Base-by-base conservation (phyloP, 2,888 invertebrate species). In the Malachius bipustulatus region DNA sequence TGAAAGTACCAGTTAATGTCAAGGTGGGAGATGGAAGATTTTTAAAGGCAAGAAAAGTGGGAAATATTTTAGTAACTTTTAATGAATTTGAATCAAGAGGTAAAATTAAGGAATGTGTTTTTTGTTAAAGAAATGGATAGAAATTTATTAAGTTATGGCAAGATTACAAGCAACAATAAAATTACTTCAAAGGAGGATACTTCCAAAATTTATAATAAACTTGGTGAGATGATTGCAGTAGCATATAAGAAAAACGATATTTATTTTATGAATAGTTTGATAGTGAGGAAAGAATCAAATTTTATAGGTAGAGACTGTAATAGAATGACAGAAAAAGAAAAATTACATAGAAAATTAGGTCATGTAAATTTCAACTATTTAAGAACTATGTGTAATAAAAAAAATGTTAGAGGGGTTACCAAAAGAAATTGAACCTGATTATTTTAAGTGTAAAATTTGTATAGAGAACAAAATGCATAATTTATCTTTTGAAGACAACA, bases 381-480 rank as follows among this genome's bases (percentile, higher is more conserved):
- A n/a, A n/a, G n/a, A n/a, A n/a, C n/a, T n/a, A n/a, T n/a, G n/a
- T n/a, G n/a, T n/a, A n/a, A n/a, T n/a, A n/a, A n/a, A n/a, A n/a
- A n/a, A n/a, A n/a, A n/a, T n/a, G n/a, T n/a, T n/a, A n/a, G n/a
- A n/a, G n/a, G n/a, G n/a, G n/a, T n/a, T n/a, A n/a, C n/a, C n/a
- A n/a, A n/a, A 44, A 16, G 30, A 39, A 24, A 14, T 47, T 11
- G 44, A 45, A 36, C 27, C 35, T 29, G 39, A 45, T 37, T 41
- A 34, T 35, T 19, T 46, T 16, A 46, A 47, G 36, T 48, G 47
- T 33, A 38, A 28, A 32, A 47, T 32, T 14, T 49, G 47, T 41
- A 37, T 45, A 4, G 30, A 45, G 43, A 49, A 40, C 41, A 48
- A 48, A 45, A 50, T 49, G 48, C 34, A 41, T 34, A 50, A 48